Percentiles rank a stretch among this genome's conserved stretches.
Evolutionary conservation across 1,140 invertebrate genomes (phyloP).

Genomic region (Artemia franciscana): DNA sequence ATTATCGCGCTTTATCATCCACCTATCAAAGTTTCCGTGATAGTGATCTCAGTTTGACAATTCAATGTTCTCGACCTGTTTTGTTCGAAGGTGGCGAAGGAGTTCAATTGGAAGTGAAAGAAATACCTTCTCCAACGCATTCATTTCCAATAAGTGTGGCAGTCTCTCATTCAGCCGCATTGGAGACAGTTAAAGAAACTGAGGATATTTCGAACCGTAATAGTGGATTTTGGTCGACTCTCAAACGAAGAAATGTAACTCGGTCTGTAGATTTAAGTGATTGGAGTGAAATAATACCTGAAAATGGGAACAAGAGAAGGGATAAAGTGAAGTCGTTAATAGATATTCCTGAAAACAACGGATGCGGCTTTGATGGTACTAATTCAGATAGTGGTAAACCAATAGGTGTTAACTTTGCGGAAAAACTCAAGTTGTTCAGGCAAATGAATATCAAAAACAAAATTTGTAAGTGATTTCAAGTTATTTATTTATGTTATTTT

Average conservation of each 20-base stretch:
- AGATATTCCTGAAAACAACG: background rate
- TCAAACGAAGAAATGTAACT: background rate
- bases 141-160: background rate
- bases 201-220: background rate
- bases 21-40: constrained; percentile 28
- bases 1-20: constrained; percentile 17
- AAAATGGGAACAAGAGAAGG: background rate
- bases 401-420: background rate
- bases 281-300: background rate
- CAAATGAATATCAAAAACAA: background rate
- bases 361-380: background rate
- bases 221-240: background rate
- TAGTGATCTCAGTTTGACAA: constrained; percentile 15
- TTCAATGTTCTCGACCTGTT: background rate
- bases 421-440: background rate
- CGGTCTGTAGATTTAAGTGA: background rate
- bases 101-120: background rate
- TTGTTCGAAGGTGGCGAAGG: background rate
- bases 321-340: background rate
- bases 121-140: background rate
- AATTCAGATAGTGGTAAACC: background rate
- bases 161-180: background rate
- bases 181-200: background rate
- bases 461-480: background rate
- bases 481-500: background rate